phyloP scores from a whole-genome alignment of 2,113 vertebrate genomes.

The Malaclemys terrapin region DNA sequence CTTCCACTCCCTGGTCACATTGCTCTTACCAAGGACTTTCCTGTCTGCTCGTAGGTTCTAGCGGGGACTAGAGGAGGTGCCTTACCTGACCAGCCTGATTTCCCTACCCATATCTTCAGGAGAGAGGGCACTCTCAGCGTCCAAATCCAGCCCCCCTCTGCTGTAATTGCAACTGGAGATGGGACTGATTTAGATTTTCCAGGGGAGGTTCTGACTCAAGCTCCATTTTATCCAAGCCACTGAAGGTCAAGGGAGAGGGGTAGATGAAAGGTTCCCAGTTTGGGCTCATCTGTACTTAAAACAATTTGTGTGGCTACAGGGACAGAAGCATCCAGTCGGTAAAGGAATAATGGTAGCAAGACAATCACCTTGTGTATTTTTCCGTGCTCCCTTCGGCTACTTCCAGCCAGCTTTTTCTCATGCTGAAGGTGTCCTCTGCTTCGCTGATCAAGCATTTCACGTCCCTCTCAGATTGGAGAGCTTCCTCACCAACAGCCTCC shows the following conservation, averaged over 20 bases:
- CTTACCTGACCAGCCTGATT: not conserved
- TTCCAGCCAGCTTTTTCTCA: not conserved
- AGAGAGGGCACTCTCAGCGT: not conserved
- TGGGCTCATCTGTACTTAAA: rapidly evolving
- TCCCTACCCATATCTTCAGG: not conserved
- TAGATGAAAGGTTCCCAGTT: not conserved
- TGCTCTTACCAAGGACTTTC: not conserved
- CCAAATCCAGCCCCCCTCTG: not conserved
- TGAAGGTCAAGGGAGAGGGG: not conserved
- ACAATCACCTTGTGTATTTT: not conserved
- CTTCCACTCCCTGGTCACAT: not conserved
- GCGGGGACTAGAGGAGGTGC: not conserved
- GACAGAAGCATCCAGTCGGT: not conserved
- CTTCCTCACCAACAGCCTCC: slow-evolving; percentile 22
- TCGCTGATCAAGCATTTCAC: slow-evolving; percentile 15
- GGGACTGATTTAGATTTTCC: not conserved
- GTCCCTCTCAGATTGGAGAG: slow-evolving; percentile 1
- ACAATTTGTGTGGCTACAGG: too few relatives aligned
- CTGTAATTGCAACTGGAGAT: not conserved
- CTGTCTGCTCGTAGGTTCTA: not conserved
- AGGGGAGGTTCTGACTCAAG: not conserved
- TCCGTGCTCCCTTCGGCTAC: not conserved
- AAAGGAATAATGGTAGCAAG: not conserved
- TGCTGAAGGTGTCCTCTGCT: slow-evolving; percentile 16
- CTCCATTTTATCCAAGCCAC: not conserved